phyloP scores from a whole-genome alignment of 2,888 invertebrate genomes.

The Ophion costatus region DNA sequence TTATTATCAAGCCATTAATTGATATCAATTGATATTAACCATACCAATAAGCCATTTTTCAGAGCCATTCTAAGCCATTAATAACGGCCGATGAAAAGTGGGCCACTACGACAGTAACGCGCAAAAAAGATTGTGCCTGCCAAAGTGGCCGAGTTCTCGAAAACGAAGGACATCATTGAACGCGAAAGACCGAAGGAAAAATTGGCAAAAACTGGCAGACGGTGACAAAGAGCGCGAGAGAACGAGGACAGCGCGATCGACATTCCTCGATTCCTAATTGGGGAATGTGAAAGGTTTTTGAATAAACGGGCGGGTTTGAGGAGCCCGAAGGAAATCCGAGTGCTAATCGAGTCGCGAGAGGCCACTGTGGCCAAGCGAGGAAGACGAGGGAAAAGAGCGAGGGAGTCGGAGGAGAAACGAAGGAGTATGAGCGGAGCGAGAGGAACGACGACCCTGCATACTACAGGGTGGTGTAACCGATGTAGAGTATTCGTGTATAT shows the following conservation, averaged over 20 bases:
- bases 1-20: too few species aligned
- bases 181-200: not conserved
- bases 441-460: slow-evolving; percentile 68
- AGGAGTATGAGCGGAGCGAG: not conserved
- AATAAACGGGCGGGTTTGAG: slow-evolving; percentile 55
- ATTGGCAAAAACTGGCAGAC: too few species aligned
- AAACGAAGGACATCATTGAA: not conserved
- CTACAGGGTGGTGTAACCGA: slow-evolving; percentile 68
- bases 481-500: slow-evolving; percentile 70
- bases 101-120: too few species aligned
- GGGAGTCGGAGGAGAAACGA: slow-evolving; percentile 1
- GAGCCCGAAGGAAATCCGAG: slow-evolving; percentile 27
- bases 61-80: too few species aligned
- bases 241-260: slow-evolving; percentile 7
- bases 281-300: slow-evolving; percentile 57
- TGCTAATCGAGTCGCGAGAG: slow-evolving; percentile 69
- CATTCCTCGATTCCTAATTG: slow-evolving; percentile 53
- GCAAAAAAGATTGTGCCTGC: too few species aligned
- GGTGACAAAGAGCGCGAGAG: too few species aligned
- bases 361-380: slow-evolving; percentile 28
- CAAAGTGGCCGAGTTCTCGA: too few species aligned
- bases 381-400: slow-evolving; percentile 29
- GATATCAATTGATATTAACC: too few species aligned
- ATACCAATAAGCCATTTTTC: too few species aligned
- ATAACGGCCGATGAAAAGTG: too few species aligned